A percentile compares a stretch with the other conserved stretches of the same genome.
Conservation (phyloP, 2,113 vertebrate species). For the Psophia crepitans region DNA sequence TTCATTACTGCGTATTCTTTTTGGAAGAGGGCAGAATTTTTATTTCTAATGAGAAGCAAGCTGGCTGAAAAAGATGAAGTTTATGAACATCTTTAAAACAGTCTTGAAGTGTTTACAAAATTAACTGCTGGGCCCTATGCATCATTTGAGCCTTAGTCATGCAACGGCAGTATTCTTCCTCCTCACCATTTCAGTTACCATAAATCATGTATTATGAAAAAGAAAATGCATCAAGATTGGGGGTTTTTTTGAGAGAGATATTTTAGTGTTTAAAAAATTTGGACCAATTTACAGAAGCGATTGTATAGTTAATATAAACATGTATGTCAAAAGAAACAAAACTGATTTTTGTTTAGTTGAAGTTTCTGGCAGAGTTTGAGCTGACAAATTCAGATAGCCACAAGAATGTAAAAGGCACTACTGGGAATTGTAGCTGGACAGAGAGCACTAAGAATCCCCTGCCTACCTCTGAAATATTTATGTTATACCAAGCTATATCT, state of each 20-base stretch:
- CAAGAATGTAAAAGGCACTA: background rate
- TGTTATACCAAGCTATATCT: background rate
- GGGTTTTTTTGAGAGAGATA: background rate
- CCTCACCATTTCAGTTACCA: background rate
- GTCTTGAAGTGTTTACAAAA: background rate
- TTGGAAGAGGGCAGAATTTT: background rate
- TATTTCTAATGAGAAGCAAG: background rate
- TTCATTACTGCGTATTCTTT: background rate
- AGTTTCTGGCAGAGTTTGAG: background rate
- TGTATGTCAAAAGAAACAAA: background rate
- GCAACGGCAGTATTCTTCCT: background rate
- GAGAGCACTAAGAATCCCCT: background rate
- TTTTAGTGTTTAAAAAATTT: background rate
- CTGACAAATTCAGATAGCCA: conserved; percentile 10
- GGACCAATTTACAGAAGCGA: background rate
- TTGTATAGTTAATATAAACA: background rate
- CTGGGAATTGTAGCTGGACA: background rate
- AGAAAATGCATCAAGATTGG: background rate
- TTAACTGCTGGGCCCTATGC: background rate
- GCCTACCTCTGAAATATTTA: conserved; percentile 2
- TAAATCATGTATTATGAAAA: background rate
- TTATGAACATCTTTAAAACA: background rate
- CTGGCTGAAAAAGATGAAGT: background rate
- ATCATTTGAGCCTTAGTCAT: background rate
- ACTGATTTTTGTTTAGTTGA: background rate